Conservation (phyloP, 1,140 invertebrate genomes). For the Sinonovacula constricta region DNA sequence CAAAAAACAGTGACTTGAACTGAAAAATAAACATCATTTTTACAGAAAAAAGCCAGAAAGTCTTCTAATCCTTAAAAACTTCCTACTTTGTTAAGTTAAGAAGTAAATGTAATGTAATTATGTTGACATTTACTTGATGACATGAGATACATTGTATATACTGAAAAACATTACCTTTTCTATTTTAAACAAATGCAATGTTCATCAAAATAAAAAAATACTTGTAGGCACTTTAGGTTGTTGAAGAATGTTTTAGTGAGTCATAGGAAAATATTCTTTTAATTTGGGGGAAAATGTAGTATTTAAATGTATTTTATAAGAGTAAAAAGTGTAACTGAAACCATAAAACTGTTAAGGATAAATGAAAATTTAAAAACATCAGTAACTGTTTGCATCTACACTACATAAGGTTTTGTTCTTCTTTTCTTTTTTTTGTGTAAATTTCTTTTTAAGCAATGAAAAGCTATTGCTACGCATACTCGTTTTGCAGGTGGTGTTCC, state of each 20-base stretch:
- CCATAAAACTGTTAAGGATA: background rate
- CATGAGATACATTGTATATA: background rate
- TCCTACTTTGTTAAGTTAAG: background rate
- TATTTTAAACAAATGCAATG: background rate
- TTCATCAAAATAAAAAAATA: no score
- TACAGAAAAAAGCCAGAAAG: background rate
- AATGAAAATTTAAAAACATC: background rate
- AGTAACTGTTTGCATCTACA: background rate
- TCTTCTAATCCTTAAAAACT: constrained; percentile 3
- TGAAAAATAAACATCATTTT: constrained; percentile 60
- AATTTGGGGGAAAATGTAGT: no score
- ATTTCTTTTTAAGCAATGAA: background rate
- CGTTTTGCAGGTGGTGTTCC: constrained; percentile 73
- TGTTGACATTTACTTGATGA: background rate
- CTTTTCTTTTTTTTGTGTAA: no score
- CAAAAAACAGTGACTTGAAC: constrained; percentile 76
- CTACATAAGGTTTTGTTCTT: background rate
- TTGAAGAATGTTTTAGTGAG: no score
- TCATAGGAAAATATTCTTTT: no score
- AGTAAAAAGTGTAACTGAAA: background rate
- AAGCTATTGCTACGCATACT: constrained; percentile 33
- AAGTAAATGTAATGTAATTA: background rate
- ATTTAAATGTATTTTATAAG: no score
- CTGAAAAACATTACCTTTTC: background rate
- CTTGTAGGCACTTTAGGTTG: no score